Evolutionary conservation across 2,797 vertebrate species (phyloP).

Genomic region (Tiaroga cobitis): DNA sequence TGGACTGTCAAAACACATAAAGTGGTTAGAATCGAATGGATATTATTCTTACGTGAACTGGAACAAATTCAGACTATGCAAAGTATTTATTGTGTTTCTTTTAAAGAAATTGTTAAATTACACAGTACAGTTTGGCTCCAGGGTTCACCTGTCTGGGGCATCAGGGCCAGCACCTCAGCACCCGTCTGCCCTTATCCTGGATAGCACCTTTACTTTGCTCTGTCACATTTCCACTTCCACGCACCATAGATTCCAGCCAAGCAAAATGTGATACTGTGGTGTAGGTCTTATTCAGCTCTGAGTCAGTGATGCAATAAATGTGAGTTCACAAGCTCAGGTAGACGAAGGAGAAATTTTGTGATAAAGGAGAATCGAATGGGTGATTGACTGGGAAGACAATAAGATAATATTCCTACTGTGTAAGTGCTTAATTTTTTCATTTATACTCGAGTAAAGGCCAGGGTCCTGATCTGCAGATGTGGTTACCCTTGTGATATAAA

Average conservation of each 20-base stretch:
- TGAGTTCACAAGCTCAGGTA: background rate
- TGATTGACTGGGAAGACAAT: conserved; percentile 6
- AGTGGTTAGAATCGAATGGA: too few species aligned
- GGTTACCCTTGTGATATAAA: background rate
- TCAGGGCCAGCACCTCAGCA: conserved; percentile 20
- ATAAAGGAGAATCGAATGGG: conserved; percentile 1
- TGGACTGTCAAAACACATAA: background rate
- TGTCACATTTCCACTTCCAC: conserved; percentile 31
- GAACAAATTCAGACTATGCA: background rate
- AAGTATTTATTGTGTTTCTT: background rate
- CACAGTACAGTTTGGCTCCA: background rate
- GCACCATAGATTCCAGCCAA: conserved; percentile 13
- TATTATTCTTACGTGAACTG: too few species aligned
- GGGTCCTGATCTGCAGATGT: background rate
- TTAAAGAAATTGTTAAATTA: background rate
- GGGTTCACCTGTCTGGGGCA: conserved; percentile 45
- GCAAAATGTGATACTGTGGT: background rate
- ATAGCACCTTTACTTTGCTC: conserved; percentile 32
- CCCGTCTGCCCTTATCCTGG: conserved; percentile 12
- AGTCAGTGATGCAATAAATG: conserved; percentile 22
- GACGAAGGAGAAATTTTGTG: background rate
- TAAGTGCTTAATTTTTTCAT: background rate
- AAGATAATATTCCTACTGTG: background rate
- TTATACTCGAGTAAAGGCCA: background rate
- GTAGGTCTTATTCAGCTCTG: conserved; percentile 8